These are phyloP conservation scores for Lottia scabra DNA, from an alignment of 2,888 invertebrate species.

Conservation along the genomic window DNA sequence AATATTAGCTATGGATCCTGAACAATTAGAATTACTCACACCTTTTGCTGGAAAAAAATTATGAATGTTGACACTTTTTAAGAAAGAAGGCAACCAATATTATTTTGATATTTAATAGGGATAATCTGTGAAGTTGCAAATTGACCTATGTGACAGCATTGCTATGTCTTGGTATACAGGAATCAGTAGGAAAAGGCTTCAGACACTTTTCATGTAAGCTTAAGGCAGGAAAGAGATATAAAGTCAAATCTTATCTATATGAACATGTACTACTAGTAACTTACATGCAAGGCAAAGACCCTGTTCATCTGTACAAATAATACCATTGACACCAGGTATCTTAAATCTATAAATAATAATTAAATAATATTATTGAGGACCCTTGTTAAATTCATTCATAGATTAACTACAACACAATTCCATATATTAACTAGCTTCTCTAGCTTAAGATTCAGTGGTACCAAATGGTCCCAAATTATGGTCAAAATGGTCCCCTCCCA, in stretches of 20 bases:
- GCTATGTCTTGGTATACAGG: no score
- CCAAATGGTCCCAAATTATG: no score
- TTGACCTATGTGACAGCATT: no score
- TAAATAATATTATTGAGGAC: no score
- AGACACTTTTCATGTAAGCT: no score
- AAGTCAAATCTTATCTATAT: background rate
- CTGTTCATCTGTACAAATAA: conserved; percentile 54
- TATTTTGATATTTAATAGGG: background rate
- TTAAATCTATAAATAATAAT: conserved; percentile 41
- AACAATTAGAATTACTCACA: conserved; percentile 33
- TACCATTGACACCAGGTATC: conserved; percentile 52
- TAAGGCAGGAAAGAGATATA: no score
- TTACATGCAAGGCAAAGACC: conserved; percentile 56
- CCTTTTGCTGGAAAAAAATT: conserved; percentile 45
- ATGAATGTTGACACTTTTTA: background rate
- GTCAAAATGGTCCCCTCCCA: no score
- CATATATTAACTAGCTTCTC: no score
- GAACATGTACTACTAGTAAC: conserved; percentile 4
- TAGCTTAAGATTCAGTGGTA: no score
- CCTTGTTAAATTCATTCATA: no score
- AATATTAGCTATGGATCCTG: conserved; percentile 49
- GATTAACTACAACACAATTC: no score
- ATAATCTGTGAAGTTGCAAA: background rate
- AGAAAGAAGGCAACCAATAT: background rate
- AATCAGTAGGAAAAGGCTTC: no score